Conservation (phyloP, 2,113 vertebrate species). For the Todiramphus chloris region DNA sequence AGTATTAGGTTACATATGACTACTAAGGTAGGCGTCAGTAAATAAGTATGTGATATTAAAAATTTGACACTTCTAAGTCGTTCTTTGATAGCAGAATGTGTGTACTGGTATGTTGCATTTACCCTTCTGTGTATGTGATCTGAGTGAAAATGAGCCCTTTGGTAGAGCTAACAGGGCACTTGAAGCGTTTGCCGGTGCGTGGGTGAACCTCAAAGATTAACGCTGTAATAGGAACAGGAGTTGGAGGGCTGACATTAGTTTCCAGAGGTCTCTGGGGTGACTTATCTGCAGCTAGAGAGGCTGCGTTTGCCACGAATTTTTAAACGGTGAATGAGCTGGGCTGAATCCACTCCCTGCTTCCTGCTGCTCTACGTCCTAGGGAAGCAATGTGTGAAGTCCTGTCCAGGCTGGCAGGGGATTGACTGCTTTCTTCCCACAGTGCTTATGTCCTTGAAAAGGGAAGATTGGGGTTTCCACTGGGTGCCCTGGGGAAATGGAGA, state of each 20-base stretch:
- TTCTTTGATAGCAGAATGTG: neutral
- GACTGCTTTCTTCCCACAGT: neutral
- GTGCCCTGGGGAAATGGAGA: neutral
- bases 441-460: neutral
- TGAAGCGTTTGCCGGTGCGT: neutral
- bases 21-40: neutral
- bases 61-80: conserved; percentile 16
- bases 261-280: conserved; percentile 39
- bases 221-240: neutral
- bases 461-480: neutral
- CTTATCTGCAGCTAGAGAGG: conserved; percentile 17
- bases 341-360: neutral
- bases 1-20: conserved; percentile 49
- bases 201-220: conserved; percentile 14
- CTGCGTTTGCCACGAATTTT: conserved; percentile 31
- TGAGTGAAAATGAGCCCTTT: neutral
- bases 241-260: conserved; percentile 32
- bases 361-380: neutral
- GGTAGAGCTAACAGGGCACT: neutral
- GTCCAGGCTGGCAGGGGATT: neutral
- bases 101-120: neutral
- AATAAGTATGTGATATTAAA: conserved; percentile 46
- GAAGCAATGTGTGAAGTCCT: neutral
- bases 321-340: neutral
- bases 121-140: conserved; percentile 9